Base-by-base conservation (phyloP, 2,113 vertebrate species). In the Dasyurus viverrinus region DNA sequence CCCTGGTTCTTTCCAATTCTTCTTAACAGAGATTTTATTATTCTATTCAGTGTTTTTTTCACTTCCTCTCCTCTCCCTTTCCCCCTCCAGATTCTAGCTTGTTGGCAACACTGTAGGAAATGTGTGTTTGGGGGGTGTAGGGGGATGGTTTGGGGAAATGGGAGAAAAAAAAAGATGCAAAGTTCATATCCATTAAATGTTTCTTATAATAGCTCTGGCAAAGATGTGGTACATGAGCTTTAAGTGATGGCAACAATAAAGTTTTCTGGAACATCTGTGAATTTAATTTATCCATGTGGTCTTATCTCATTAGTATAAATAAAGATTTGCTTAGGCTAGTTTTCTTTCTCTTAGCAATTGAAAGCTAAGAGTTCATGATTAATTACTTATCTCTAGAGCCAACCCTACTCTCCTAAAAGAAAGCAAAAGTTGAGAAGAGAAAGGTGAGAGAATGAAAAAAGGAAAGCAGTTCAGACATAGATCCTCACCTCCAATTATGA, bases 401-500 rank as follows among this genome's bases (percentile, higher is more conserved):
- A 84, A 84, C n/a, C 16, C 19, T 76, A 76, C 36, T 84, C n/a
- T 84, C n/a, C n/a, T 84, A 22, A 84, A 84, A 42, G 68, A 42
- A 42, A 84, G 36, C 68, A 84, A 84, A 42, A n/a, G 7, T 7
- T 84, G 68, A n/a, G 8, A 84, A 84, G n/a, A 84, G n/a, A 84
- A 76, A 76, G 36, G 14, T 19, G 6, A 84, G n/a, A 42, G 19
- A 7, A 84, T 84, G n/a, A 42, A 84, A 89, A 50, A 52, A 97
- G 84, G 9, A 92, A 94, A 54, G 52, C 93, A 89, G 53, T 27
- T 53, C 27, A 92, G 23, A 53, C 2, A 89, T 22, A 91, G 25
- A 89, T 91, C 90, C 90, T 97, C 91, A 68, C 53, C 91, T 84
- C 92, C 93, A 94, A 84, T 57, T 92, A 94, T 94, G 90, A 97